Percentiles rank a stretch among this genome's conserved stretches.
phyloP scores from a whole-genome alignment of 2,797 vertebrate species.

The Atherinosoma microstoma region DNA sequence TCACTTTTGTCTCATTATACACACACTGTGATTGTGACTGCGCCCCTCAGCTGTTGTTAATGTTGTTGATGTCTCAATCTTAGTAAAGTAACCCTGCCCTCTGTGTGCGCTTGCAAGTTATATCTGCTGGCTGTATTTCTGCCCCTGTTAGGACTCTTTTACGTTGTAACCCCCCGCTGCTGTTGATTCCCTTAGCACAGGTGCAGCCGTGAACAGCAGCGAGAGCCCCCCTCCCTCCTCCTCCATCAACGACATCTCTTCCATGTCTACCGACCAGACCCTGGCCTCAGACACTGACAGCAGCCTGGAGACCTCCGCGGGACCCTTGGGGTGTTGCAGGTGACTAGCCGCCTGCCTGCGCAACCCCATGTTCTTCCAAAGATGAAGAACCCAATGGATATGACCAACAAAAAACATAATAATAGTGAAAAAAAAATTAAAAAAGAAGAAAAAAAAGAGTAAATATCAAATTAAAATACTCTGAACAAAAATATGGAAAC shows the following conservation, averaged over 20 bases:
- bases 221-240: slow-evolving; percentile 99
- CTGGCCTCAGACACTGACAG: slow-evolving; percentile 99
- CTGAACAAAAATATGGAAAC: slow-evolving; percentile 77
- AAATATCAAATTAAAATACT: slow-evolving; percentile 64
- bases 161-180: slow-evolving; percentile 91
- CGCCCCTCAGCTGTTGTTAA: slow-evolving; percentile 38
- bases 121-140: slow-evolving; percentile 27
- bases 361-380: slow-evolving; percentile 98
- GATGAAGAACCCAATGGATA: slow-evolving; percentile 83
- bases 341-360: slow-evolving; percentile 99
- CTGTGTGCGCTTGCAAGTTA: slow-evolving; percentile 21
- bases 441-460: slow-evolving; percentile 35
- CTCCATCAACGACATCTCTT: slow-evolving; percentile 99
- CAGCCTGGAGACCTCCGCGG: slow-evolving; percentile 99
- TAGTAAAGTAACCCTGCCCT: slow-evolving; percentile 4
- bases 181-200: slow-evolving; percentile 99
- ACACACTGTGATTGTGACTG: slow-evolving; percentile 46
- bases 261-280: slow-evolving; percentile 99
- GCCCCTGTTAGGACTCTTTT: slow-evolving; percentile 54
- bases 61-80: slow-evolving; percentile 34
- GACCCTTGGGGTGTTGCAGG: slow-evolving; percentile 99
- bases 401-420: slow-evolving; percentile 35
- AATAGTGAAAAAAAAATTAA: slow-evolving; percentile 12
- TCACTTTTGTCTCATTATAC: slow-evolving; percentile 37
- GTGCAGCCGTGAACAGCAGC: slow-evolving; percentile 99